Base-by-base conservation (phyloP, 2,797 vertebrate species). In the Coregonus suidteri region DNA sequence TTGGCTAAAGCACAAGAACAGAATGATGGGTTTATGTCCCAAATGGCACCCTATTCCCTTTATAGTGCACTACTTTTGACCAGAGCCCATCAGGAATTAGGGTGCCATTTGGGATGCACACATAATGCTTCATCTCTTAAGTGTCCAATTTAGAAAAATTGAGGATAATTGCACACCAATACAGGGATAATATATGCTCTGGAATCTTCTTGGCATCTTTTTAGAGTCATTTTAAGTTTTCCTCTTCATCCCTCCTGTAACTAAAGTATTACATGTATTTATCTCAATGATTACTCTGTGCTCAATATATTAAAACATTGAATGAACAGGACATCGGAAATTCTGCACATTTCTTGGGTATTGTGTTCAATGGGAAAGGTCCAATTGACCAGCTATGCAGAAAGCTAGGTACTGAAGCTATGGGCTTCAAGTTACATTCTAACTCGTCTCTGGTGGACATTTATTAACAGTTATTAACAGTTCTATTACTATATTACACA, bases 131-230 rank as follows among this genome's bases (percentile, higher is more conserved):
- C 75, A 79, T 79, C 75, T 37, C 51, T 80, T 41, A 70, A 78
- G 67, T 81, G 73, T 84, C 81, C 65, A 75, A 76, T 79, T 84
- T 76, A 34, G 73, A 75, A 69, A 80, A 83, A 83, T 74, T 37
- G 77, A 68, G 74, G 7, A 74, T 79, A 73, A 81, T 80, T 77
- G 64, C 37, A 77, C 77, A 79, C 71, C 83, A 76, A 83, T 79
- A 74, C 79, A 81, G 70, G 18, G 51, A 66, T 77, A 71, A 65
- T 69, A 3, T 71, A 66, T 73, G 67, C 74, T 64, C 74, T 77
- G 71, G 77, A 68, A 77, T 69, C 73, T 73, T 74, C 34, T 84
- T 80, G 73, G 77, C 68, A 31, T 62, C 71, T 54, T 75, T 73
- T 73, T 66, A 20, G 54, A 75, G 79, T 84, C 75, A 35, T 51